These are phyloP conservation scores for Hypena proboscidalis DNA, from an alignment of 2,888 invertebrate genomes.

Conservation along the genomic window DNA sequence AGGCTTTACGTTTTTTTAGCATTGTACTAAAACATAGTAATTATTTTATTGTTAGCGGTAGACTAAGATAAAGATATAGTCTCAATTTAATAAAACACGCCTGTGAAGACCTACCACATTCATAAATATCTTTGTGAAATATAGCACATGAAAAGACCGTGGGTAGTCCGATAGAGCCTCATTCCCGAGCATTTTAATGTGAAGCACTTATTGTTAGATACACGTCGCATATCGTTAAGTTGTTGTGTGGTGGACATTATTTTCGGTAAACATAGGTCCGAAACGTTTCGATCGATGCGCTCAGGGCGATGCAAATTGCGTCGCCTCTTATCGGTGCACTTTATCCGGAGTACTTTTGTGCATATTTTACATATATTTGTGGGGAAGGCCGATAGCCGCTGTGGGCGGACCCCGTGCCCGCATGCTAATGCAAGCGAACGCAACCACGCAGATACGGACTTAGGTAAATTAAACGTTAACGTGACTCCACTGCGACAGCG, in stretches of 20 bases:
- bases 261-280: constrained; percentile 75
- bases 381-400: constrained; percentile 69
- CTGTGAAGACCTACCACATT: too few species aligned
- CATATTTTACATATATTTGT: constrained; percentile 81
- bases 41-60: not conserved
- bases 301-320: constrained; percentile 79
- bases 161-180: too few species aligned
- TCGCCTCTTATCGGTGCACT: constrained; percentile 78
- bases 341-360: constrained; percentile 81
- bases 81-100: too few species aligned
- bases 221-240: constrained; percentile 30
- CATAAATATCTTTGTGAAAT: too few species aligned
- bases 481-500: constrained; percentile 19
- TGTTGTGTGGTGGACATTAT: constrained; percentile 42
- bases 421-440: constrained; percentile 69
- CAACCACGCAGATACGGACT: constrained; percentile 55
- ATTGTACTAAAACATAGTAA: too few species aligned
- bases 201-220: constrained; percentile 21
- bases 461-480: constrained; percentile 49
- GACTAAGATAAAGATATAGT: too few species aligned
- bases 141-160: too few species aligned
- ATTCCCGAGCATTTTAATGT: not conserved
- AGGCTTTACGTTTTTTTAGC: too few species aligned
- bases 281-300: constrained; percentile 64
- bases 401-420: constrained; percentile 72